Percentiles rank a stretch among this genome's conserved stretches.
These are phyloP conservation scores for Euphysa ruthae DNA, from an alignment of 30 jellyfish, hydroid and myxozoan genomes.

Conservation along the genomic window DNA sequence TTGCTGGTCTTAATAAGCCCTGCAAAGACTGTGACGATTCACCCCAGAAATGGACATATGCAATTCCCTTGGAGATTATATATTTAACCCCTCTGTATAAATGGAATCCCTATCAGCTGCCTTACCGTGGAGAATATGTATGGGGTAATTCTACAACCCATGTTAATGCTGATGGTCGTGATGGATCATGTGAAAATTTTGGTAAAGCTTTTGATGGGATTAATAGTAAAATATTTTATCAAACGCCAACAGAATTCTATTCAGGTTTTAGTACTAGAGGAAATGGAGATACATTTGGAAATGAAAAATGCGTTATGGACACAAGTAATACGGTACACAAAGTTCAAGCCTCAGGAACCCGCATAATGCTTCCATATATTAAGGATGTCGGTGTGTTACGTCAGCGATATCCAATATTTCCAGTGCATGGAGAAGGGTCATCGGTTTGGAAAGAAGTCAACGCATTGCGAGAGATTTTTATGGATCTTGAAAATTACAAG, in stretches of 20 bases:
- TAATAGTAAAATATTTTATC: conserved; percentile 43
- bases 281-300: conserved; percentile 45
- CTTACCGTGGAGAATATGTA: conserved; percentile 25
- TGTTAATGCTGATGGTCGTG: conserved; percentile 43
- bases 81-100: conserved; percentile 57
- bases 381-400: conserved; percentile 65
- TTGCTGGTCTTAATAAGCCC: background rate
- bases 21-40: conserved; percentile 17
- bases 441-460: too few relatives aligned
- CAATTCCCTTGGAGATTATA: conserved; percentile 65
- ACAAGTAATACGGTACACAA: conserved; percentile 23
- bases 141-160: background rate
- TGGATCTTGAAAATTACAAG: too few relatives aligned
- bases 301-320: conserved; percentile 53
- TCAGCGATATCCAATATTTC: too few relatives aligned
- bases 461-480: too few relatives aligned
- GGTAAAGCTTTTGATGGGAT: conserved; percentile 40
- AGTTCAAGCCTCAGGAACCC: conserved; percentile 70
- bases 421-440: too few relatives aligned
- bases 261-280: conserved; percentile 25
- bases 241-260: conserved; percentile 49
- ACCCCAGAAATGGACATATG: conserved; percentile 54
- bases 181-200: conserved; percentile 44
- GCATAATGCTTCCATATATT: conserved; percentile 55
- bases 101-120: conserved; percentile 59